Evolutionary conservation across 2,888 invertebrate species (phyloP).

Genomic region (Agonopterix subpropinquella): DNA sequence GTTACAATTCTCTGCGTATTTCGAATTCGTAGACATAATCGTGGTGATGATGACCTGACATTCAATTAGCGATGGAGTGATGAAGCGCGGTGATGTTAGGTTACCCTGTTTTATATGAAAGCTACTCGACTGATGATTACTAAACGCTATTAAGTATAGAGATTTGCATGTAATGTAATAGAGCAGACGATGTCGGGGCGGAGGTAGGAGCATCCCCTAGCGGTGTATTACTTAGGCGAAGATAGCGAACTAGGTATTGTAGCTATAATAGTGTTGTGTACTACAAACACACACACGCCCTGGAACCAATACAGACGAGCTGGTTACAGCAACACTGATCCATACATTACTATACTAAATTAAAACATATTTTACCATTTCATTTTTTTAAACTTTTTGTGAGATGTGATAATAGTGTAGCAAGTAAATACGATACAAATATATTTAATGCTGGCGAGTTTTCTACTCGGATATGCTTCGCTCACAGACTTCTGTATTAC

Average conservation of each 20-base stretch:
- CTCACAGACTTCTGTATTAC: too few relatives aligned
- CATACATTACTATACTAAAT: background rate
- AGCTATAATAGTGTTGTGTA: background rate
- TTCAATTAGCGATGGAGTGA: too few relatives aligned
- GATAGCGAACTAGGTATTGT: background rate
- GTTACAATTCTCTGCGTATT: too few relatives aligned
- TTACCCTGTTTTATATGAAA: too few relatives aligned
- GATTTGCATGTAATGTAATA: too few relatives aligned
- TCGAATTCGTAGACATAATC: too few relatives aligned
- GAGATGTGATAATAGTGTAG: constrained; percentile 59
- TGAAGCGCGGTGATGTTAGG: too few relatives aligned
- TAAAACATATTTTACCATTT: constrained; percentile 13
- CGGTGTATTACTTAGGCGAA: background rate
- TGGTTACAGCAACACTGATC: background rate
- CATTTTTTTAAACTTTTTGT: constrained; percentile 29
- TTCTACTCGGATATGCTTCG: constrained; percentile 40
- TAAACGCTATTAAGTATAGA: too few relatives aligned
- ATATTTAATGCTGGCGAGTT: constrained; percentile 29
- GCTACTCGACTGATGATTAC: too few relatives aligned
- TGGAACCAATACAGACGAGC: background rate
- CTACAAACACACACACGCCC: background rate
- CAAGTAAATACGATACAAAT: constrained; percentile 29
- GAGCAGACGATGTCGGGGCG: too few relatives aligned
- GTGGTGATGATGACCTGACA: too few relatives aligned
- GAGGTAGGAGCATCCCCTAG: too few relatives aligned